Evolutionary conservation across 2,797 vertebrate genomes (phyloP), one percentile per base, ranked within the genome.

Genomic region (Scolopax rusticola): DNA sequence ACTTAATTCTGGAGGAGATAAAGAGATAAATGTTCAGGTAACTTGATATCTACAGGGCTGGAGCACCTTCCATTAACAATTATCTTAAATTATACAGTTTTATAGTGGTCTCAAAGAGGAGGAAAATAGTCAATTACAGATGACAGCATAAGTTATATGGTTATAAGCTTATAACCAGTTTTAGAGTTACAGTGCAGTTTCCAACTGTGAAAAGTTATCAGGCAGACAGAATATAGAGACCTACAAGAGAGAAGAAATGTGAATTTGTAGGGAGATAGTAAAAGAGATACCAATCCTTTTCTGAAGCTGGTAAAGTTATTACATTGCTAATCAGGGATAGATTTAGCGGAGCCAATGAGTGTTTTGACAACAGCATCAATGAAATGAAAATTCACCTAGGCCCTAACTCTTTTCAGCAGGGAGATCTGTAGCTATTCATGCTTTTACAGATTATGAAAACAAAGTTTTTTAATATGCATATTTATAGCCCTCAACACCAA

Each of bases 401-500:
- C 7, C 9, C 3, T 57, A 43, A 43, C 12, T 38, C 23, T 53
- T 85, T 48, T 32, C 78, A 92, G 57, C 9, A 10, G 33, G 2
- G 1, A 61, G 25, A 51, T 63, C 19, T 50, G 19, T 67, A 87
- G 38, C n/a, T 87, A 21, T 68, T 85, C 53, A 40, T 71, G 16
- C 60, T 69, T 87, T 83, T 74, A 90, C 36, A 83, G 56, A 81
- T 75, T 84, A 91, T 60, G 69, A 84, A 90, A 97, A 95, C 76
- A 85, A 95, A 94, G 41, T n/a, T 87, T 91, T 95, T 93, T 76
- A 93, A 75, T 80, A 87, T 75, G 67, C 59, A 41, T 77, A 53
- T 68, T 94, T 85, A 48, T 79, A 76, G 60, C 60, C 70, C 63
- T 90, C 48, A 61, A 70, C 38, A 91, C 15, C 33, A 63, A 94